Evolutionary conservation across 2,888 invertebrate genomes (phyloP), one percentile per base, ranked within the genome.

Genomic region (Merodon equestris): DNA sequence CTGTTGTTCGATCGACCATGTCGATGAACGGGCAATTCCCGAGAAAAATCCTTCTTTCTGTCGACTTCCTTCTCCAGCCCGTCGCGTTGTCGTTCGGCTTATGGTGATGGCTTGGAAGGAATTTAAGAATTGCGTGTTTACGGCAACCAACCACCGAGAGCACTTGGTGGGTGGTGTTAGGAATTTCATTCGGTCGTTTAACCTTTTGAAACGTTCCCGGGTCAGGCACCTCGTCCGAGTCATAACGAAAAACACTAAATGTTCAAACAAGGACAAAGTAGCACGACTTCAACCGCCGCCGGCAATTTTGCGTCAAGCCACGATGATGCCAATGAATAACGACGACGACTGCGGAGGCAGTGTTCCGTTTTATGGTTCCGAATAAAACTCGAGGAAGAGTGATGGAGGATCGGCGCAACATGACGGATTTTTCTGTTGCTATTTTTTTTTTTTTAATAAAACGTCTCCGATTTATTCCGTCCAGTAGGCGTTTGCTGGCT

Each of bases 51-150:
- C 51, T 36, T 51, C 27, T 7, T 27, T 7, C 27, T 27, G 3
- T 7, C 7, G 3, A 27, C 27, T 7, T 7, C 7, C 27, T 7
- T 27, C 27, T 27, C 7, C 27, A 27, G 2, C 27, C 27, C 5
- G 40, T 3, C 40, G 10, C 40, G 5, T 3, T 34, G 0, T 13
- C 2, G 9, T 10, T 7, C 9, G 15, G n/a, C 34, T 18, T 13
- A 34, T 18, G 18, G 1, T 17, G 18, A 0, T 53, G 40, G 34
- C 15, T 17, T 13, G 27, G 44, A 27, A 67, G 56, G 67, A 57
- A 57, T 57, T 67, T 57, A 51, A 42, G 57, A 58, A 67, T 67
- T 67, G 67, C 67, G 67, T 67, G 57, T 51, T 58, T 67, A 67
- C 50, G 42, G 51, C 57, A 40, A 18, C 53, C 44, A 51, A 14